Percentiles rank a stretch among this genome's conserved stretches.
Conservation (phyloP, 2,888 invertebrate species). For the Brachypalpus laphriformis region DNA sequence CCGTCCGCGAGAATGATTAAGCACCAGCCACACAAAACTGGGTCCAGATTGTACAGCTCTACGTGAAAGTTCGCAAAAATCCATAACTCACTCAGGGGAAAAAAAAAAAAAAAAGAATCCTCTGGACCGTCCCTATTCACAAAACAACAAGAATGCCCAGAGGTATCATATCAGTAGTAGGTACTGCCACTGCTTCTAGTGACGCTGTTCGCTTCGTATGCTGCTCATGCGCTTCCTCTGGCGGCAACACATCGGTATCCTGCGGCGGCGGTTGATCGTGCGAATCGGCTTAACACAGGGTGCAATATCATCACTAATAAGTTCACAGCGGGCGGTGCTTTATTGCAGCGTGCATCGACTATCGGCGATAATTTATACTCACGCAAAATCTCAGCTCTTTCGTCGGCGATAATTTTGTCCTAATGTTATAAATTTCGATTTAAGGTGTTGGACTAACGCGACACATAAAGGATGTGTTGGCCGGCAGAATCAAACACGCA, state of each 20-base stretch:
- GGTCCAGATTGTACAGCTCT: slow-evolving; percentile 27
- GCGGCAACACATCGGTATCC: slow-evolving; percentile 63
- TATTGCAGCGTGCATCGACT: slow-evolving; percentile 57
- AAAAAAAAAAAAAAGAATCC: slow-evolving; percentile 6
- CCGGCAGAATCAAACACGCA: slow-evolving; percentile 22
- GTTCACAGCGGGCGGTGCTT: slow-evolving; percentile 72
- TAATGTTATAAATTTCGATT: slow-evolving; percentile 74
- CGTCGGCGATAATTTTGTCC: slow-evolving; percentile 67
- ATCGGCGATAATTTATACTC: slow-evolving; percentile 67
- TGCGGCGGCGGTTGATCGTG: slow-evolving; percentile 67
- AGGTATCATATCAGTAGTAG: slow-evolving; percentile 33
- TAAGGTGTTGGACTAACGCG: slow-evolving; percentile 64
- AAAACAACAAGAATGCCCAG: slow-evolving; percentile 8
- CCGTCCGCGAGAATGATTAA: slow-evolving; percentile 53
- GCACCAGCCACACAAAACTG: slow-evolving; percentile 43
- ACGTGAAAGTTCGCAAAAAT: slow-evolving; percentile 61
- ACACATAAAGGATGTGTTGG: slow-evolving; percentile 57
- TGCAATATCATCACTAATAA: slow-evolving; percentile 74
- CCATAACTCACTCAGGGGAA: slow-evolving; percentile 60
- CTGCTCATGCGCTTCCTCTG: slow-evolving; percentile 11
- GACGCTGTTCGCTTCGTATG: slow-evolving; percentile 34
- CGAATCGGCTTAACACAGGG: slow-evolving; percentile 74
- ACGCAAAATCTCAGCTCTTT: slow-evolving; percentile 68
- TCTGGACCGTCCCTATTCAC: background rate
- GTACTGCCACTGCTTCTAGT: slow-evolving; percentile 48